Evolutionary conservation across 2,797 vertebrate genomes (phyloP).

Genomic region (Brotula barbata): DNA sequence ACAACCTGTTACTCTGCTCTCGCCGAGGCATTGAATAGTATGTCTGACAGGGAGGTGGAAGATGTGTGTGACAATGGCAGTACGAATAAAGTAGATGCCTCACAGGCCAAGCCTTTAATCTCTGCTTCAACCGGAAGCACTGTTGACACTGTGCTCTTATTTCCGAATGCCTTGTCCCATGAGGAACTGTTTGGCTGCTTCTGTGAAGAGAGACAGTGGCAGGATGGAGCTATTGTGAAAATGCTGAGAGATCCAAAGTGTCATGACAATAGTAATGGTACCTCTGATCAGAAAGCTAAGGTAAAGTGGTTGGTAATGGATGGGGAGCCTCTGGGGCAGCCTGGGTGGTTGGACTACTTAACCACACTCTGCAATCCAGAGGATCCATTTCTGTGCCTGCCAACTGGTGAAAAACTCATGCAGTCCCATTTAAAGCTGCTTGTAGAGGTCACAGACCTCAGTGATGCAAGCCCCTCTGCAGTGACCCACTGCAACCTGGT

Average conservation of each 20-base stretch:
- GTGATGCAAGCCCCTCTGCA: constrained; percentile 76
- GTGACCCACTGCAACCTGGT: constrained; percentile 78
- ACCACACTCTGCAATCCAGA: constrained; percentile 71
- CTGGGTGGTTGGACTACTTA: constrained; percentile 82
- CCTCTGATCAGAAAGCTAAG: constrained; percentile 5
- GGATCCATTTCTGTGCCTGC: constrained; percentile 70
- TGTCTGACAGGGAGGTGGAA: constrained; percentile 57
- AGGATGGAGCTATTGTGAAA: constrained; percentile 79
- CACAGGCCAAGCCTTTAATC: constrained; percentile 16
- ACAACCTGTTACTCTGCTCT: constrained; percentile 80
- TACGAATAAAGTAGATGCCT: constrained; percentile 2
- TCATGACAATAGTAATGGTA: constrained; percentile 15
- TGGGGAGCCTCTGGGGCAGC: constrained; percentile 71
- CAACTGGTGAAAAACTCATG: constrained; percentile 77
- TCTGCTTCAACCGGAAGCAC: constrained; percentile 46
- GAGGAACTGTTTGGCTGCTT: constrained; percentile 81
- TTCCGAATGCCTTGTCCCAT: constrained; percentile 81
- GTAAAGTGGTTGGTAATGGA: constrained; percentile 86
- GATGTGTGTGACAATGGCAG: constrained; percentile 24
- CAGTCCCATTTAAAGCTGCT: constrained; percentile 73
- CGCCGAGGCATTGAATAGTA: constrained; percentile 75
- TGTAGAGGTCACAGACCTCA: constrained; percentile 79
- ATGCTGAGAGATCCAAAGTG: constrained; percentile 60
- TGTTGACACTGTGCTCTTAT: constrained; percentile 78
- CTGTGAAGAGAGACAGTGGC: constrained; percentile 72